These are phyloP conservation scores for Ageneiosus marmoratus DNA, from an alignment of 2,113 vertebrate species.

Conservation along the genomic window DNA sequence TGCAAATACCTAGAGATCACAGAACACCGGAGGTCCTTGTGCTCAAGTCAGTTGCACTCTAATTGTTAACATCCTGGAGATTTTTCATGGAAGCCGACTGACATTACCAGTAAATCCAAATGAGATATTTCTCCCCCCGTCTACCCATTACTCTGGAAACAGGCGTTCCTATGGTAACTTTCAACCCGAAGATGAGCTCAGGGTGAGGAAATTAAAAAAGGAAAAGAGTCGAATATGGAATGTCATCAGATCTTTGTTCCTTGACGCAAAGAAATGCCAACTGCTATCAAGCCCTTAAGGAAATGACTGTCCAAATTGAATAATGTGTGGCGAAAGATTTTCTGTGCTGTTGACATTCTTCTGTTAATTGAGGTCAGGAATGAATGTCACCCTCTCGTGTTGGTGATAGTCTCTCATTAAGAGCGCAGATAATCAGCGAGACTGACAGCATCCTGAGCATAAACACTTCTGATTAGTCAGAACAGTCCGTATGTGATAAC, in stretches of 20 bases:
- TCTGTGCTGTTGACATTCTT: slow-evolving; percentile 38
- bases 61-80: slow-evolving; percentile 43
- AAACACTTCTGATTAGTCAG: not conserved
- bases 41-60: slow-evolving; percentile 44
- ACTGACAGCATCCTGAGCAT: not conserved
- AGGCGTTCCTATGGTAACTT: slow-evolving; percentile 57
- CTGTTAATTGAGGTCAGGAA: slow-evolving; percentile 44
- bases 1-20: not conserved
- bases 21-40: slow-evolving; percentile 28
- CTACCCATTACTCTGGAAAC: slow-evolving; percentile 35
- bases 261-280: slow-evolving; percentile 38
- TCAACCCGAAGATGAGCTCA: slow-evolving; percentile 14
- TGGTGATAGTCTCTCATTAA: slow-evolving; percentile 29
- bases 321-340: slow-evolving; percentile 2
- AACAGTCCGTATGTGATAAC: not conserved
- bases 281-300: slow-evolving; percentile 31
- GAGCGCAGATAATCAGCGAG: slow-evolving; percentile 1
- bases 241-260: slow-evolving; percentile 24
- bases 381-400: slow-evolving; percentile 33
- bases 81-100: slow-evolving; percentile 24
- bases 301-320: slow-evolving; percentile 34
- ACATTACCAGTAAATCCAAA: slow-evolving; percentile 41
- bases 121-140: not conserved
- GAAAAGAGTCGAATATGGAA: slow-evolving; percentile 16
- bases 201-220: not conserved